phyloP scores from a whole-genome alignment of 2,113 vertebrate genomes.

The Heteronetta atricapilla region DNA sequence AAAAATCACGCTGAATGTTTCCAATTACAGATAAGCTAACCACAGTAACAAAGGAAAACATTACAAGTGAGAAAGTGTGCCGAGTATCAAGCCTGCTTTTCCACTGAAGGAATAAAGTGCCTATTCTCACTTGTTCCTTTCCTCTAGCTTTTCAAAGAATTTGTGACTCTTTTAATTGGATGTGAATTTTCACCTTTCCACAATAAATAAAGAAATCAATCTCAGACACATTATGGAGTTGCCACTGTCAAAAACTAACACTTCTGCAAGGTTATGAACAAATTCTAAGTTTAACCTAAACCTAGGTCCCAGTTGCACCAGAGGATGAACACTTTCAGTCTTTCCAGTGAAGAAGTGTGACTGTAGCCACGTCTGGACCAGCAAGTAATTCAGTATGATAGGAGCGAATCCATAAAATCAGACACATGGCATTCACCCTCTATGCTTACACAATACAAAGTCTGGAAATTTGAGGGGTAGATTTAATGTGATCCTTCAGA shows the following conservation, averaged over 20 bases:
- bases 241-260: constrained; percentile 17
- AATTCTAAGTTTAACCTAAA: constrained; percentile 60
- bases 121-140: neutral
- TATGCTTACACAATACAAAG: neutral
- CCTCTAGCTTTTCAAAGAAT: neutral
- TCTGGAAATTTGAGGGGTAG: neutral
- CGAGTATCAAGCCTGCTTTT: neutral
- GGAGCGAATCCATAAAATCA: neutral
- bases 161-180: neutral
- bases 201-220: neutral
- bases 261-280: constrained; percentile 6
- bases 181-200: neutral
- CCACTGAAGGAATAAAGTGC: neutral
- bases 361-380: neutral
- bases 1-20: neutral
- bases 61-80: neutral
- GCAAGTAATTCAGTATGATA: neutral
- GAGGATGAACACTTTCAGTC: constrained; percentile 28
- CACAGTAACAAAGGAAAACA: neutral
- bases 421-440: neutral
- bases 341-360: neutral
- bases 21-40: neutral
- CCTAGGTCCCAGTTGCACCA: constrained; percentile 51
- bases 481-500: neutral
- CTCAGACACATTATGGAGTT: neutral